Evolutionary conservation across 2,113 vertebrate species (phyloP).

Genomic region (Pagrus major): DNA sequence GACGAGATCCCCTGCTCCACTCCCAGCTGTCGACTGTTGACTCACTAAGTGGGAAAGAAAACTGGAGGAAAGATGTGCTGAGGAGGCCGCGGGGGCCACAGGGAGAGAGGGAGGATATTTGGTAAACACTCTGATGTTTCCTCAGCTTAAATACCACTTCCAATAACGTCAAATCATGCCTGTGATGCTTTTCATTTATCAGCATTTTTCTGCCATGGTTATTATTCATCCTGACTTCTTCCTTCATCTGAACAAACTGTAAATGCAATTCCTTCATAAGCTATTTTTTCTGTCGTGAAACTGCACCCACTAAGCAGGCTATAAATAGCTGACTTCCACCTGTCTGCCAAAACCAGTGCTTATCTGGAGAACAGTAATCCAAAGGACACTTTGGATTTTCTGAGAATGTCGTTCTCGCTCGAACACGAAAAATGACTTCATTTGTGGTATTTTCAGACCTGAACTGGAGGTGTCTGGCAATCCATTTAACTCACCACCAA

Average conservation of each 20-base stretch:
- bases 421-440: slow-evolving; percentile 31
- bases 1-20: slow-evolving; percentile 45
- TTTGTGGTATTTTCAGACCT: slow-evolving; percentile 58
- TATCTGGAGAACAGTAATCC: slow-evolving; percentile 69
- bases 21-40: slow-evolving; percentile 65
- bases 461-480: slow-evolving; percentile 65
- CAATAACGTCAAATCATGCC: slow-evolving; percentile 38
- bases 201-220: slow-evolving; percentile 35
- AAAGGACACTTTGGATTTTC: slow-evolving; percentile 57
- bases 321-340: slow-evolving; percentile 75
- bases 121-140: slow-evolving; percentile 60
- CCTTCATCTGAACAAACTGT: slow-evolving; percentile 49
- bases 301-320: slow-evolving; percentile 64
- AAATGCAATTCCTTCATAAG: slow-evolving; percentile 71
- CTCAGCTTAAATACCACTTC: slow-evolving; percentile 38
- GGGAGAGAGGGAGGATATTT: slow-evolving; percentile 35
- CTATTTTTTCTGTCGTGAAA: slow-evolving; percentile 48
- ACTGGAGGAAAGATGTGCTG: slow-evolving; percentile 33
- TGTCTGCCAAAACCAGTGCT: slow-evolving; percentile 65
- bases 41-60: slow-evolving; percentile 59
- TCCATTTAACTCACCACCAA: slow-evolving; percentile 69
- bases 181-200: slow-evolving; percentile 46
- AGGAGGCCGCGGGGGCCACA: slow-evolving; percentile 31
- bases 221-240: slow-evolving; percentile 53
- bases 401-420: slow-evolving; percentile 42